A percentile compares a stretch with the other conserved stretches of the same genome.
Conservation (phyloP, 2,797 vertebrate species). For the Manis crassicaudata region DNA sequence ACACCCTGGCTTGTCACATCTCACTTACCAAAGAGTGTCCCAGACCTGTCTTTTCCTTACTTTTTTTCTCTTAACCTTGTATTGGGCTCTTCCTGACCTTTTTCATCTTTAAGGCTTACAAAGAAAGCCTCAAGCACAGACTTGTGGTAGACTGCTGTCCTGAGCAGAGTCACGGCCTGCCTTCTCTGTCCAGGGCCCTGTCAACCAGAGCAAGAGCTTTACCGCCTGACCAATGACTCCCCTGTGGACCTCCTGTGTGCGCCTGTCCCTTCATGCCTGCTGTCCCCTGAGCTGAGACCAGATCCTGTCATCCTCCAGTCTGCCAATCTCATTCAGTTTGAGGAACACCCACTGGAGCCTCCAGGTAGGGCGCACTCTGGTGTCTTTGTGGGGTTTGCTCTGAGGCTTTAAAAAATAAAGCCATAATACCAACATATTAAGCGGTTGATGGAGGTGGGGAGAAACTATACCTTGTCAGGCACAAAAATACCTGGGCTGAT, state of each 20-base stretch:
- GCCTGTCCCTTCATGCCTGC: constrained; percentile 96
- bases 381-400: neutral
- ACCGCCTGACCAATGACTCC: constrained; percentile 88
- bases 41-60: neutral
- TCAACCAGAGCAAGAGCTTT: constrained; percentile 90
- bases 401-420: neutral
- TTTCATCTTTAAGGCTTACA: neutral
- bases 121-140: neutral
- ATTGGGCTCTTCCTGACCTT: neutral
- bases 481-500: neutral
- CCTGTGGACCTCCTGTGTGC: constrained; percentile 95
- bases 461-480: neutral
- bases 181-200: constrained; percentile 82
- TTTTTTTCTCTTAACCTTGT: neutral
- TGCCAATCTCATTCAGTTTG: constrained; percentile 94
- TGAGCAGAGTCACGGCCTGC: neutral
- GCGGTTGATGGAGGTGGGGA: neutral
- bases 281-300: constrained; percentile 95
- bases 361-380: constrained; percentile 79
- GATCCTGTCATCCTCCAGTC: constrained; percentile 91
- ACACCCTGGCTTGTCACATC: neutral
- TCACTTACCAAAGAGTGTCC: neutral
- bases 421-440: accelerated
- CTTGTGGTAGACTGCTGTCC: accelerated
- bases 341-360: constrained; percentile 85